A percentile compares a stretch with the other conserved stretches of the same genome.
These are phyloP conservation scores for Coenonympha glycerion DNA, from an alignment of 2,888 invertebrate species.

Conservation along the genomic window DNA sequence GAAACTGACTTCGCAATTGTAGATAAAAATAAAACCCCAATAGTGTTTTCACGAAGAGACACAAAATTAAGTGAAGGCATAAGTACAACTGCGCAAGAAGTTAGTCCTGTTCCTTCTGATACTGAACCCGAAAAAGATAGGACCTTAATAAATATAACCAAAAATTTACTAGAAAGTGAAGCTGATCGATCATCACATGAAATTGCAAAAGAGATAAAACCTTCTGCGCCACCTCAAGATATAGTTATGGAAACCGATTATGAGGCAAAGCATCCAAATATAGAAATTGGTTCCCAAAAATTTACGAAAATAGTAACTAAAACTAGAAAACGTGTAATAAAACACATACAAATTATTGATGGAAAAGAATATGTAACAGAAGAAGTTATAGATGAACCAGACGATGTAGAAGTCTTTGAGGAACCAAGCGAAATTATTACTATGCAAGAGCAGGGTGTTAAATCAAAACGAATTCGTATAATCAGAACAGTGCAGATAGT, in stretches of 20 bases:
- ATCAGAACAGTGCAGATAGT: constrained; percentile 80
- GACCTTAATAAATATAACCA: background rate
- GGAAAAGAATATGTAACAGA: constrained; percentile 80
- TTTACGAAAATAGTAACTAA: background rate
- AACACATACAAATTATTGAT: constrained; percentile 84
- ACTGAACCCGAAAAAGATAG: background rate
- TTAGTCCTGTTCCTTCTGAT: background rate
- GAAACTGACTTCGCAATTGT: background rate
- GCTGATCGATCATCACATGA: constrained; percentile 1
- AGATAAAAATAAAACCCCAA: background rate
- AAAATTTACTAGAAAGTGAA: constrained; percentile 13
- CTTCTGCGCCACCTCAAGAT: background rate
- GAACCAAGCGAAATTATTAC: constrained; percentile 46
- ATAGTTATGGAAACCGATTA: background rate
- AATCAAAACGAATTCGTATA: constrained; percentile 45
- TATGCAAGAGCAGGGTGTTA: constrained; percentile 41
- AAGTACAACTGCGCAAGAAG: background rate
- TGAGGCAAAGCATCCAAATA: background rate
- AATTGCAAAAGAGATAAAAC: constrained; percentile 7
- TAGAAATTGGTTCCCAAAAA: background rate
- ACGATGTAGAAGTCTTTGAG: constrained; percentile 81
- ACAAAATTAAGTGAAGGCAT: background rate
- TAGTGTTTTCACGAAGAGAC: background rate
- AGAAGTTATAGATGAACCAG: constrained; percentile 83
- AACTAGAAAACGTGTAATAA: constrained; percentile 78